Conservation (phyloP, 2,888 invertebrate species). For the Cactoblastis cactorum region DNA sequence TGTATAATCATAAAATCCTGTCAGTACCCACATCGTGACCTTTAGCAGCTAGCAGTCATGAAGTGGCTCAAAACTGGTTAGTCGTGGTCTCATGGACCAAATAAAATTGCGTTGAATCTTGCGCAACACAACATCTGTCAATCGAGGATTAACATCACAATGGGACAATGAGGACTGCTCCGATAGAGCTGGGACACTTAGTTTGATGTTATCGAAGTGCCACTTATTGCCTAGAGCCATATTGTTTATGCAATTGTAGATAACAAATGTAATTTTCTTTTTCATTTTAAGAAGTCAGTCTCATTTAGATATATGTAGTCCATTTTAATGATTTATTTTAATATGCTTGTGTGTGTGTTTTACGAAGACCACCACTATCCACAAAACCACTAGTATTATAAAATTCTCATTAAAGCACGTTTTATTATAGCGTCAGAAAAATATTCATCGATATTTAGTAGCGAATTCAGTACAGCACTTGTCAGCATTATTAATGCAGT, state of each 20-base stretch:
- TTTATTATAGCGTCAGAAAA: too few relatives aligned
- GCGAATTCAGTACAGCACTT: too few relatives aligned
- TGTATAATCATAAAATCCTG: too few relatives aligned
- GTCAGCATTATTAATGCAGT: too few relatives aligned
- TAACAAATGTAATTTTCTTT: background rate
- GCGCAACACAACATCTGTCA: slow-evolving; percentile 62
- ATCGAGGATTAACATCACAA: slow-evolving; percentile 70
- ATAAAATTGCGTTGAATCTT: slow-evolving; percentile 25
- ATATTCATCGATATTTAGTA: too few relatives aligned
- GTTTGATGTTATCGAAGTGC: background rate
- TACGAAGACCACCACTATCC: too few relatives aligned
- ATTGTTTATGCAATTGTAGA: background rate
- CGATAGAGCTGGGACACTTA: slow-evolving; percentile 1
- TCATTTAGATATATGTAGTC: background rate
- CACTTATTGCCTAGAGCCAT: background rate
- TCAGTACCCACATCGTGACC: slow-evolving; percentile 1
- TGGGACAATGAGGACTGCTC: slow-evolving; percentile 42
- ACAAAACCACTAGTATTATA: too few relatives aligned
- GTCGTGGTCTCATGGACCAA: slow-evolving; percentile 1
- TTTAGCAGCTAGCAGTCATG: slow-evolving; percentile 5
- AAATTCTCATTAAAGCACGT: too few relatives aligned
- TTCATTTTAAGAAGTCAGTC: background rate
- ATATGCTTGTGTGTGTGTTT: too few relatives aligned
- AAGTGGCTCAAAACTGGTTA: slow-evolving; percentile 10
- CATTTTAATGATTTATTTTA: too few relatives aligned